Evolutionary conservation across 2,113 vertebrate species (phyloP).

Genomic region (Phyllopteryx taeniolatus): DNA sequence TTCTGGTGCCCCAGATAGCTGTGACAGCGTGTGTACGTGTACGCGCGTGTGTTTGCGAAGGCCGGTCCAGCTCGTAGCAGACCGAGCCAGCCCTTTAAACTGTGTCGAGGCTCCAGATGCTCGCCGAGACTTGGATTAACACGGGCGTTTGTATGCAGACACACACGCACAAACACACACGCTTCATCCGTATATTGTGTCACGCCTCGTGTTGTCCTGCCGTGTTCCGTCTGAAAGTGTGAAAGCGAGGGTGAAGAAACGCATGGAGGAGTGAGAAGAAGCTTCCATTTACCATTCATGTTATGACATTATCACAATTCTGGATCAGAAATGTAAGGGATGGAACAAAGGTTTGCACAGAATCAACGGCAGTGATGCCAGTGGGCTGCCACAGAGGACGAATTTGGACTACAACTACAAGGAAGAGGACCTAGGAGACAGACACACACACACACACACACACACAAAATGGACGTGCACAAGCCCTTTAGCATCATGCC

Average conservation of each 20-base stretch:
- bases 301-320: conserved; percentile 19
- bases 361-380: conserved; percentile 45
- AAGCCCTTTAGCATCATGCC: conserved; percentile 61
- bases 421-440: conserved; percentile 59
- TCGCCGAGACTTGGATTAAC: conserved; percentile 72
- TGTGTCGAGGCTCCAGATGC: conserved; percentile 75
- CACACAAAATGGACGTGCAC: conserved; percentile 53
- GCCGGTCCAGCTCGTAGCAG: conserved; percentile 60
- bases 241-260: conserved; percentile 8
- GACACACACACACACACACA: conserved; percentile 32
- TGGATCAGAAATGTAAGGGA: conserved; percentile 25
- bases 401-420: conserved; percentile 57
- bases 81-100: conserved; percentile 75
- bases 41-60: conserved; percentile 42
- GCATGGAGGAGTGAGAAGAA: background rate
- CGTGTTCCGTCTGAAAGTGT: conserved; percentile 21
- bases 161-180: conserved; percentile 49
- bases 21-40: conserved; percentile 20
- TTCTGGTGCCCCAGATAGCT: conserved; percentile 77
- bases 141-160: conserved; percentile 60
- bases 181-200: conserved; percentile 41
- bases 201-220: conserved; percentile 12
- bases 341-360: conserved; percentile 40
- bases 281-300: background rate
- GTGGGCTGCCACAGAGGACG: conserved; percentile 51